phyloP scores from a whole-genome alignment of 2,113 vertebrate genomes.

The Zosterops japonicus region DNA sequence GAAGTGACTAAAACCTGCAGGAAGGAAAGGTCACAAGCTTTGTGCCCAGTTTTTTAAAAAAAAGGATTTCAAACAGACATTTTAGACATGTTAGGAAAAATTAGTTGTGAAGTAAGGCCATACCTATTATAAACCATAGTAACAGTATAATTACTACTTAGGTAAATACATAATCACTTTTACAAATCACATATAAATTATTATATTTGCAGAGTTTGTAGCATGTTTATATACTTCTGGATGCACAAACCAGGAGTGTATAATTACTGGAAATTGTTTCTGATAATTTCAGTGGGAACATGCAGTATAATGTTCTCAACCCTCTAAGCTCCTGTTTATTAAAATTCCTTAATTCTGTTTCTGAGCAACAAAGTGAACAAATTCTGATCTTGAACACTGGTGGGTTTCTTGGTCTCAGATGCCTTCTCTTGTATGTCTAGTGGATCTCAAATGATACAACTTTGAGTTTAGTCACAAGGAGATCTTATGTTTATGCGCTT shows the following conservation, averaged over 20 bases:
- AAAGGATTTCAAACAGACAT: not conserved
- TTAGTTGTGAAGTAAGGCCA: not conserved
- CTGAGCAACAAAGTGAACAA: not conserved
- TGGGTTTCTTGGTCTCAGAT: not conserved
- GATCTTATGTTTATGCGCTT: not conserved
- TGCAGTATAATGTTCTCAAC: not conserved
- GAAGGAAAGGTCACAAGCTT: not conserved
- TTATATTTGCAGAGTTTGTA: not conserved
- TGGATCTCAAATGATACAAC: not conserved
- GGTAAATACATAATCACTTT: not conserved
- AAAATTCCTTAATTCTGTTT: not conserved
- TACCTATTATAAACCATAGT: not conserved
- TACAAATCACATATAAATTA: not conserved
- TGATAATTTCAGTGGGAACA: not conserved
- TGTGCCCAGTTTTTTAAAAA: not conserved
- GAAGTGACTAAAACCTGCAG: not conserved
- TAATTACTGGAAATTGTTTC: constrained; percentile 3
- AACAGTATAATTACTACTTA: not conserved
- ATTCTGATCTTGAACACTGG: not conserved
- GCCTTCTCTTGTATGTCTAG: not conserved
- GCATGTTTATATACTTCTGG: not conserved
- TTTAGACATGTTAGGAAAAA: not conserved
- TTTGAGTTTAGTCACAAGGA: not conserved
- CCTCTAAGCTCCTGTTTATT: not conserved
- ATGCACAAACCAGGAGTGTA: not conserved